Evolutionary conservation across 2,888 invertebrate species (phyloP).

Genomic region (Stenurella melanura): DNA sequence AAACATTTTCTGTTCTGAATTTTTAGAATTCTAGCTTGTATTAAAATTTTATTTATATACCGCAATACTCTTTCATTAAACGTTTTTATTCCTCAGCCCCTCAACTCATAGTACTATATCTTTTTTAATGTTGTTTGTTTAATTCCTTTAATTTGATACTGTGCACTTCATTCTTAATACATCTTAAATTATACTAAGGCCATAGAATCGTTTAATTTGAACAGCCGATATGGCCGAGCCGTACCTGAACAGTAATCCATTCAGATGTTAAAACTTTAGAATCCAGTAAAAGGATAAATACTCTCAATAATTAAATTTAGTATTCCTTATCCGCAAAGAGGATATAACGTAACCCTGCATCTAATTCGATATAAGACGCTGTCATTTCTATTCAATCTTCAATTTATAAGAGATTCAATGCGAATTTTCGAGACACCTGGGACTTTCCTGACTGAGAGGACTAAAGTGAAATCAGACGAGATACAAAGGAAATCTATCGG

Average conservation of each 20-base stretch:
- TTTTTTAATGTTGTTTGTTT: too few species aligned
- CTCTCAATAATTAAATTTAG: slow-evolving; percentile 13
- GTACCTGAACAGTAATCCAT: not conserved
- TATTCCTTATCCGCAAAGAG: slow-evolving; percentile 10
- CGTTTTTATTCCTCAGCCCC: too few species aligned
- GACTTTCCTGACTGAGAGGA: not conserved
- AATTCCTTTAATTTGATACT: too few species aligned
- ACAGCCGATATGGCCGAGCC: not conserved
- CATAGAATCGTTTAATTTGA: too few species aligned
- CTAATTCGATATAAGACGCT: slow-evolving; percentile 18
- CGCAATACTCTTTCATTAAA: too few species aligned
- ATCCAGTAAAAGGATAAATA: slow-evolving; percentile 11
- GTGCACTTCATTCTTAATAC: too few species aligned
- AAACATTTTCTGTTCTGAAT: too few species aligned
- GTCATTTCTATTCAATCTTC: slow-evolving; percentile 13
- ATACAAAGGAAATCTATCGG: slow-evolving; percentile 3
- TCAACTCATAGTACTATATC: too few species aligned
- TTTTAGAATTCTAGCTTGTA: too few species aligned
- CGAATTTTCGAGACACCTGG: slow-evolving; percentile 11
- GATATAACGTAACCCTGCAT: not conserved
- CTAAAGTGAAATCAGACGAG: not conserved
- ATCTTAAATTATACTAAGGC: too few species aligned
- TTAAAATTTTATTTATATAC: too few species aligned
- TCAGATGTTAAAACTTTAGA: slow-evolving; percentile 2
- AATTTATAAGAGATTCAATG: slow-evolving; percentile 28